Percentiles rank a stretch among this genome's conserved stretches.
phyloP scores from a whole-genome alignment of 2,888 invertebrate genomes.

The Phytoseiulus persimilis region DNA sequence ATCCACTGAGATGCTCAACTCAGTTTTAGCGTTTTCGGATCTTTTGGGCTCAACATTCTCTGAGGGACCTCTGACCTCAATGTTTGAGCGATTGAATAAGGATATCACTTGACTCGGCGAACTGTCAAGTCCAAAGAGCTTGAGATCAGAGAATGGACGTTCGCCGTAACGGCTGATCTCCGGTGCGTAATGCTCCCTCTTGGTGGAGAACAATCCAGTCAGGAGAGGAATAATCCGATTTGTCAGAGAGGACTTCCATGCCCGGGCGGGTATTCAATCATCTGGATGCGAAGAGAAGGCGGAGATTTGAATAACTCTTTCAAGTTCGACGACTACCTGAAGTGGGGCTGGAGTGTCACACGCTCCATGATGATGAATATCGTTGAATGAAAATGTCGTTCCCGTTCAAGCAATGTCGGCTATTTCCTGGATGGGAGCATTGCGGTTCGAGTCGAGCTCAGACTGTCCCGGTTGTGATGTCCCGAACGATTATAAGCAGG shows the following conservation, averaged over 20 bases:
- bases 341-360: neutral
- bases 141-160: neutral
- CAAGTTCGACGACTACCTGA: too few relatives aligned
- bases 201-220: neutral
- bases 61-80: neutral
- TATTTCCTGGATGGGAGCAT: neutral
- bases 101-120: neutral
- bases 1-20: too few relatives aligned
- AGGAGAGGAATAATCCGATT: neutral
- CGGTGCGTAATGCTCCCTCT: neutral
- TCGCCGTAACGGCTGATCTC: neutral
- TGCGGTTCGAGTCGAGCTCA: neutral
- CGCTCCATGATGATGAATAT: neutral
- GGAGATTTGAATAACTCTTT: neutral
- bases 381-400: neutral
- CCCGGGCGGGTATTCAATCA: neutral
- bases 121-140: neutral
- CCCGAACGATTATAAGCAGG: too few relatives aligned
- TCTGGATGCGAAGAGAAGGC: neutral
- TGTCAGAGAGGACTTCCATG: neutral
- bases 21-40: too few relatives aligned
- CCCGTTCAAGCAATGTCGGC: neutral
- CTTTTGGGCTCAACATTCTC: too few relatives aligned
- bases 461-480: too few relatives aligned
- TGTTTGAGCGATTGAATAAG: neutral